Conservation (phyloP, 2,888 invertebrate species). For the Tetropium fuscum region DNA sequence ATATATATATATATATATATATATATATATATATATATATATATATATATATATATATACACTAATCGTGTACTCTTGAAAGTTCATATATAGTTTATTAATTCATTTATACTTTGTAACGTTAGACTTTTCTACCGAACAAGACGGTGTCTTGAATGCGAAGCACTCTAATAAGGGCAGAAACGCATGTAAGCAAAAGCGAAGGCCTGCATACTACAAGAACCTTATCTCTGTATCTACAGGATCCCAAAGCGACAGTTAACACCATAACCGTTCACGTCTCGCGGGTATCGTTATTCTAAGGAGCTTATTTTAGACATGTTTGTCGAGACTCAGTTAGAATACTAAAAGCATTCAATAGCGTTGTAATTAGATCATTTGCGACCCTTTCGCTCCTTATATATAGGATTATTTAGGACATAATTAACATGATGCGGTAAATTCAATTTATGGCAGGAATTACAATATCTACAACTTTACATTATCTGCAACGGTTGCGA, state of each 20-base stretch:
- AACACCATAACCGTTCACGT: conserved; percentile 30
- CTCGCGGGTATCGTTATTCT: conserved; percentile 24
- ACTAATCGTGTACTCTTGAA: too few species aligned
- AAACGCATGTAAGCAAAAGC: not conserved
- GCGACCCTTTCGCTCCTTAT: conserved; percentile 12
- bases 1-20: too few species aligned
- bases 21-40: too few species aligned
- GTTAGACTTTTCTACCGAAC: not conserved
- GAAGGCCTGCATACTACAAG: conserved; percentile 17
- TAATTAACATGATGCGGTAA: not conserved
- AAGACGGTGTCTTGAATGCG: conserved; percentile 11
- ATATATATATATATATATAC: too few species aligned
- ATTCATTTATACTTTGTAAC: not conserved
- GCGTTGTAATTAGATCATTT: conserved; percentile 23
- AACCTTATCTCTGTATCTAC: conserved; percentile 19
- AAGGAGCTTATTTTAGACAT: conserved; percentile 30
- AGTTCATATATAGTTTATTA: too few species aligned
- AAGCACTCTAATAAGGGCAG: not conserved
- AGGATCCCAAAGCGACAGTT: conserved; percentile 28
- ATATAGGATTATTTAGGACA: not conserved
- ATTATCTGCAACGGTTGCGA: too few species aligned
- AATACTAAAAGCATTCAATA: conserved; percentile 26
- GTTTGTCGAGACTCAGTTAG: conserved; percentile 29
- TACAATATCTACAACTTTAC: not conserved
- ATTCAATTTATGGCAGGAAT: not conserved